Evolutionary conservation across 2,797 vertebrate genomes (phyloP).

Genomic region (Urosaurus nigricauda): DNA sequence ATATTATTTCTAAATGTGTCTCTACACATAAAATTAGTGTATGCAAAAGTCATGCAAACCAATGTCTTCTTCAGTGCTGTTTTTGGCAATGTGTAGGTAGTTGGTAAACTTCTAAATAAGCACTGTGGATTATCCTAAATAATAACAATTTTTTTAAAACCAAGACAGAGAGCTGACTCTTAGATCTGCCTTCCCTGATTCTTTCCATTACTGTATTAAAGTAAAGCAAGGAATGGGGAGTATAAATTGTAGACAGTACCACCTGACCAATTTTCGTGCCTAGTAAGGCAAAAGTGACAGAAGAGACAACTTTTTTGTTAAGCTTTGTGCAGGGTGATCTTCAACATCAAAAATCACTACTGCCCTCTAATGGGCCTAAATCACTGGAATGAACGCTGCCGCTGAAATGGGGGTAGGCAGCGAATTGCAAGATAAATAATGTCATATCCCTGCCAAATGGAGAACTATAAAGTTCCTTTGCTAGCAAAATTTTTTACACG

Average conservation of each 20-base stretch:
- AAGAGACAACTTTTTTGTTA: background rate
- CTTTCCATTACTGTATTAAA: background rate
- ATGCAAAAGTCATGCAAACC: no score
- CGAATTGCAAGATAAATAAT: background rate
- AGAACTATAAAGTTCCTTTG: background rate
- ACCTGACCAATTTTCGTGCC: background rate
- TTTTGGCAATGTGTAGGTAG: no score
- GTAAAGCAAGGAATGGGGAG: background rate
- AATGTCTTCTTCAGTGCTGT: no score
- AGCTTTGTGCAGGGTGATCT: background rate
- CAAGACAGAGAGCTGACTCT: background rate
- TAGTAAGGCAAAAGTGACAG: background rate
- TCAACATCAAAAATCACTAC: background rate
- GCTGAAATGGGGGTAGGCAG: background rate
- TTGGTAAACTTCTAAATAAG: background rate
- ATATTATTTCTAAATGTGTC: no score
- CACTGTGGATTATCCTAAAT: background rate
- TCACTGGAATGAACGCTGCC: background rate
- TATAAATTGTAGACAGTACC: background rate
- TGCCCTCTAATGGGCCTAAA: background rate
- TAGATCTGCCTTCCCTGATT: background rate
- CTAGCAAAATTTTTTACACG: background rate
- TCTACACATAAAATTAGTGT: no score
- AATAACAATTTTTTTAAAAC: background rate
- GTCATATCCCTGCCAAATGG: background rate